Evolutionary conservation across 1,140 invertebrate genomes (phyloP).

Genomic region (Drosophila pandora): DNA sequence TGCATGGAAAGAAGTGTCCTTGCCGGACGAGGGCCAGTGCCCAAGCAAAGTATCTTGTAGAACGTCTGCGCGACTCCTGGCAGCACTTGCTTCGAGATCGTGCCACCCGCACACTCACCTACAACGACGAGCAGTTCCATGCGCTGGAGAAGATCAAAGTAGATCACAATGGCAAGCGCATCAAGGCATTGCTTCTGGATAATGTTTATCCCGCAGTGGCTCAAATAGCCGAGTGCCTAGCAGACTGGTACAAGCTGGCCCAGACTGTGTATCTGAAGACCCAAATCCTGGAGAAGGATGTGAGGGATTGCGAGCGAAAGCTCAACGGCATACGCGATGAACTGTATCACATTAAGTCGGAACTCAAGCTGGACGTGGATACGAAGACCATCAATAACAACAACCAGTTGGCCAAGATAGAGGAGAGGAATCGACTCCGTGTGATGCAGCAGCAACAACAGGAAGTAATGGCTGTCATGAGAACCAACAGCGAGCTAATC

Average conservation of each 20-base stretch:
- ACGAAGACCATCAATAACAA: constrained; percentile 66
- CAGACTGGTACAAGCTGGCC: constrained; percentile 93
- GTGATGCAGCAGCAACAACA: constrained; percentile 70
- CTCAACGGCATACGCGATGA: constrained; percentile 73
- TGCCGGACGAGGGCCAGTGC: constrained; percentile 87
- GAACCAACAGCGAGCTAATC: constrained; percentile 64
- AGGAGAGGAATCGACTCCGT: constrained; percentile 68
- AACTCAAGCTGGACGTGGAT: constrained; percentile 67
- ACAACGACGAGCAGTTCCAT: constrained; percentile 97
- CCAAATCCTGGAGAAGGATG: constrained; percentile 89
- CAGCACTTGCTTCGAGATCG: constrained; percentile 94
- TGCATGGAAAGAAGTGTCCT: constrained; percentile 88
- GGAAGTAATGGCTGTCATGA: constrained; percentile 68
- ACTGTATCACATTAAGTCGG: constrained; percentile 69
- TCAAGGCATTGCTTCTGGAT: constrained; percentile 87
- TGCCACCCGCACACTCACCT: constrained; percentile 92
- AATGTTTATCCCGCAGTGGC: constrained; percentile 88
- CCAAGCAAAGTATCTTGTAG: constrained; percentile 90
- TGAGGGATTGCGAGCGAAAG: constrained; percentile 85
- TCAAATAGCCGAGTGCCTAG: constrained; percentile 89
- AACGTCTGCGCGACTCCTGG: constrained; percentile 94
- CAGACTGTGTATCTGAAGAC: constrained; percentile 90
- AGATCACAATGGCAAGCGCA: constrained; percentile 87
- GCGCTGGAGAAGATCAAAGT: constrained; percentile 92
- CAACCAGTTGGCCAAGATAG: constrained; percentile 75